These are phyloP conservation scores for Herpetotheres cachinnans DNA, from an alignment of 2,113 vertebrate species.

Conservation along the genomic window DNA sequence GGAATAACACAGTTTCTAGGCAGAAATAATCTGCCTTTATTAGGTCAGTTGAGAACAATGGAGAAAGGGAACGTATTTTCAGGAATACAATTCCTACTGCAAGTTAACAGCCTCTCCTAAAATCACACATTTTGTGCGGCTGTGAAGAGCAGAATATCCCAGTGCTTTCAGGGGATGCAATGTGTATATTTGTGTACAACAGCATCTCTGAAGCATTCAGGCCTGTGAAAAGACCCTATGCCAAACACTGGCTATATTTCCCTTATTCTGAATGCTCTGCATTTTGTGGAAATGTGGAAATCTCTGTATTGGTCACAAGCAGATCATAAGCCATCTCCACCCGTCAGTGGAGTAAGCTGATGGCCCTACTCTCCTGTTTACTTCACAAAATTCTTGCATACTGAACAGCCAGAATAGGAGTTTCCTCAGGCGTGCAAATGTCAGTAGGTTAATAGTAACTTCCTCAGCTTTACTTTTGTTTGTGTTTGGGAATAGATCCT, in stretches of 20 bases:
- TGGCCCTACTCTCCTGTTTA: not conserved
- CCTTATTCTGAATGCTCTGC: not conserved
- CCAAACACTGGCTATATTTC: not conserved
- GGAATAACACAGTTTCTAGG: not conserved
- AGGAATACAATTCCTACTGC: not conserved
- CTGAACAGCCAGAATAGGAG: not conserved
- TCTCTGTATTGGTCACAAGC: not conserved
- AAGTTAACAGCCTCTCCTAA: not conserved
- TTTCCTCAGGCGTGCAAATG: not conserved
- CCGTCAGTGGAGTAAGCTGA: not conserved
- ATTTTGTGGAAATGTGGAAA: not conserved
- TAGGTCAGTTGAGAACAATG: not conserved
- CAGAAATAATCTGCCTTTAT: not conserved
- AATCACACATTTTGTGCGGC: not conserved
- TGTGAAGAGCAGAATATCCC: not conserved
- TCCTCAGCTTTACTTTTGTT: not conserved
- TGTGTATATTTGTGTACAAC: fast-evolving
- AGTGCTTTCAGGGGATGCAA: not conserved
- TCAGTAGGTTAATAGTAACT: not conserved
- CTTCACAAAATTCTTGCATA: not conserved
- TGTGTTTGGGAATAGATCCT: not conserved
- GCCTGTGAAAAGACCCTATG: not conserved
- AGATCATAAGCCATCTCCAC: not conserved
- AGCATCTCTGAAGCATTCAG: not conserved
- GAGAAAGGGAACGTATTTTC: not conserved